Conservation (phyloP, 2,797 vertebrate genomes). For the Pteronotus mesoamericanus region DNA sequence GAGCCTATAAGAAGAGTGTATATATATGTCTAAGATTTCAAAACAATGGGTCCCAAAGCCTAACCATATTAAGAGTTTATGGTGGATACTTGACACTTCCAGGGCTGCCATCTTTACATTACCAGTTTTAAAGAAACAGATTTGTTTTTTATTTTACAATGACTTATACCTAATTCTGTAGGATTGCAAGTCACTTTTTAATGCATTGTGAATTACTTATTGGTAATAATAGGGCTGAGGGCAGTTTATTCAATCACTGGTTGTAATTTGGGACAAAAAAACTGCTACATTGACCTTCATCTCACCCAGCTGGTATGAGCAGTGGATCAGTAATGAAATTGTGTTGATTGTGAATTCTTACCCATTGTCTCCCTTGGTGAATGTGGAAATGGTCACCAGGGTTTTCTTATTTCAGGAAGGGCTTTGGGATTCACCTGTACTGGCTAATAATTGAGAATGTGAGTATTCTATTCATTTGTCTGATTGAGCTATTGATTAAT, state of each 20-base stretch:
- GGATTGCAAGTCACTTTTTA: constrained; percentile 76
- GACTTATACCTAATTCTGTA: constrained; percentile 87
- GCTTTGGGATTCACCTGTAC: constrained; percentile 72
- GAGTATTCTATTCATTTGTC: constrained; percentile 82
- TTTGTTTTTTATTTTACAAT: constrained; percentile 82
- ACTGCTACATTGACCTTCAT: constrained; percentile 57
- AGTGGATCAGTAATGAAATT: constrained; percentile 73
- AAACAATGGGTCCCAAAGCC: constrained; percentile 68
- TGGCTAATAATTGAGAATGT: constrained; percentile 71
- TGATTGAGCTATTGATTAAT: constrained; percentile 78
- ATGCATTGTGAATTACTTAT: constrained; percentile 67
- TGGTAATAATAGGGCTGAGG: constrained; percentile 62
- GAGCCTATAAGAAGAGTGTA: constrained; percentile 58
- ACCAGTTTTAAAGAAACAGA: constrained; percentile 82
- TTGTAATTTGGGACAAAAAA: constrained; percentile 62
- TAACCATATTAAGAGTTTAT: constrained; percentile 64
- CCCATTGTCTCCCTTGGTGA: constrained; percentile 64
- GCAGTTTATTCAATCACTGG: constrained; percentile 68
- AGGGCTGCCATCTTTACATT: constrained; percentile 82
- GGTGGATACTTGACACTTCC: constrained; percentile 77
- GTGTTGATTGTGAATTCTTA: constrained; percentile 64
- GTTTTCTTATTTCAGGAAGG: constrained; percentile 68
- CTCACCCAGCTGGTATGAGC: constrained; percentile 57
- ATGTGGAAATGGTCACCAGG: constrained; percentile 64
- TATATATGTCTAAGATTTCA: constrained; percentile 37